phyloP scores from a whole-genome alignment of 2,113 vertebrate species.

The Odontesthes bonariensis region DNA sequence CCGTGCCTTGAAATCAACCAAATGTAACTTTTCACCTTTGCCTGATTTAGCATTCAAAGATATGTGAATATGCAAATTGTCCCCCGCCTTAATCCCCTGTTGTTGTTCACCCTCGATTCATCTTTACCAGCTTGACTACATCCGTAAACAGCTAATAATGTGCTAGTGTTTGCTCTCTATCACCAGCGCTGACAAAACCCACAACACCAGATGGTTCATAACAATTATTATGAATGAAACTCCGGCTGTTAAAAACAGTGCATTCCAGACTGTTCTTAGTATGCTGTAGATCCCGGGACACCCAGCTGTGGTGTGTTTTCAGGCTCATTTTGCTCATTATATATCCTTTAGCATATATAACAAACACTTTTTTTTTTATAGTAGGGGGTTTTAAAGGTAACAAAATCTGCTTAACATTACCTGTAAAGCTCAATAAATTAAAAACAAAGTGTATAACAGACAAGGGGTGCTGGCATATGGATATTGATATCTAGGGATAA shows the following conservation, averaged over 20 bases:
- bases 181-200: neutral
- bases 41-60: neutral
- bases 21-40: neutral
- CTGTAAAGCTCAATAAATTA: neutral
- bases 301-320: no score
- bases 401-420: neutral
- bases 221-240: neutral
- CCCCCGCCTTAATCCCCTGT: neutral
- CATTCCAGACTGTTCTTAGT: neutral
- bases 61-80: neutral
- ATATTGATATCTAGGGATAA: no score
- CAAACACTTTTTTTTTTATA: neutral
- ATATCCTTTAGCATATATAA: neutral
- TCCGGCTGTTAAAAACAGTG: neutral
- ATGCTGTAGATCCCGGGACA: neutral
- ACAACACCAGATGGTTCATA: neutral
- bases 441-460: neutral
- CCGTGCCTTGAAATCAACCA: neutral
- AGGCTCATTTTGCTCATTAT: neutral
- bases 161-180: neutral
- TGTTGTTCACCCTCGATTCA: neutral
- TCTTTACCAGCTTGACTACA: neutral
- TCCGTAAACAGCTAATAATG: neutral
- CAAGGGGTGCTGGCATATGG: no score
- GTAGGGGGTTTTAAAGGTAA: neutral